phyloP scores from a whole-genome alignment of 2,888 invertebrate species.

The Sarcophaga variegata region DNA sequence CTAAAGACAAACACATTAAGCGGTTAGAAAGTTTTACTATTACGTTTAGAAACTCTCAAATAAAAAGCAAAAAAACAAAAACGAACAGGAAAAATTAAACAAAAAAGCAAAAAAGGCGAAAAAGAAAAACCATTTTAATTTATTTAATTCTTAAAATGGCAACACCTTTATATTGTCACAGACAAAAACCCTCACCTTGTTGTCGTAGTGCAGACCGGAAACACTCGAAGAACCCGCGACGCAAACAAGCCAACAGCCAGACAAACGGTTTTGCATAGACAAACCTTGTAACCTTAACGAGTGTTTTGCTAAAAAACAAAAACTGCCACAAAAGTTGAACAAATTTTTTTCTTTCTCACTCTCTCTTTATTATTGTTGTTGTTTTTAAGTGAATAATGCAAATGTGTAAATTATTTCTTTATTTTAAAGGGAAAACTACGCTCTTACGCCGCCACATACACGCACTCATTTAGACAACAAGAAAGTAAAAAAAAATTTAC shows the following conservation, averaged over 20 bases:
- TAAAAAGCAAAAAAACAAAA: not conserved
- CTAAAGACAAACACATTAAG: conserved; percentile 41
- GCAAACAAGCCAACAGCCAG: conserved; percentile 36
- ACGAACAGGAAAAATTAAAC: too few relatives aligned
- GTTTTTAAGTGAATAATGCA: conserved; percentile 59
- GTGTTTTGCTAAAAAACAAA: conserved; percentile 25
- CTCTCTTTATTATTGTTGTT: conserved; percentile 14
- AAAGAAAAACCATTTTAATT: conserved; percentile 47
- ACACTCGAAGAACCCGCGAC: not conserved
- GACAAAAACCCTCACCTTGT: conserved; percentile 27
- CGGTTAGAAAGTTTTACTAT: conserved; percentile 58
- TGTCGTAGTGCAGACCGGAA: conserved; percentile 15
- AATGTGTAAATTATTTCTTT: conserved; percentile 70
- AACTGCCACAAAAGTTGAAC: conserved; percentile 46
- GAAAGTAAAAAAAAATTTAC: conserved; percentile 12
- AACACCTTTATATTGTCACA: conserved; percentile 55
- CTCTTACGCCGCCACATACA: not conserved
- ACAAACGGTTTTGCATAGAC: conserved; percentile 11
- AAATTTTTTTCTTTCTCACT: conserved; percentile 6
- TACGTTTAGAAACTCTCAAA: conserved; percentile 28
- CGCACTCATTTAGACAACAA: not conserved
- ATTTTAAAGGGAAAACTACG: conserved; percentile 28
- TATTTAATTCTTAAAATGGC: conserved; percentile 48
- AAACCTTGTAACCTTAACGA: conserved; percentile 42
- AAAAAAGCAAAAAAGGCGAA: not conserved